Evolutionary conservation across 2,797 vertebrate species (phyloP), one percentile per base, ranked within the genome.

Genomic region (Onychomys arenicola): DNA sequence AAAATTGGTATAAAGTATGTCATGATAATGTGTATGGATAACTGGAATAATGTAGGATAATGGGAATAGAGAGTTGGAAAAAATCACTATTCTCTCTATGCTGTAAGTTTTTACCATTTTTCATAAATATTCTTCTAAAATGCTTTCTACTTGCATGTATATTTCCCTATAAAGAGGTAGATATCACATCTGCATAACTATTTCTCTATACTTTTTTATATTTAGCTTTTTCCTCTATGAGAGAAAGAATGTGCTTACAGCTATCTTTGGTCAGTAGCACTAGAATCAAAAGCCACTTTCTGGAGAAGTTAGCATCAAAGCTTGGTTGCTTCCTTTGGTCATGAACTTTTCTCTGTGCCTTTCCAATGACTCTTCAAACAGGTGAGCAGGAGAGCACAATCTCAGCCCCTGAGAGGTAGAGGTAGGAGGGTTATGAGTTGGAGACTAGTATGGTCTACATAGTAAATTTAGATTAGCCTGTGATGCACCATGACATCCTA

Each of bases 51-150:
- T 80, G 3, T 40, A 84, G 43, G 59, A 77, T 63, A 93, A 73
- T 59, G 8, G 10, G 11, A 12, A 55, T 32, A 89, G 3, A 81
- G 21, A 46, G 49, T 78, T 75, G 32, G 2, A n/a, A n/a, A 55
- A 21, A 61, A 85, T 49, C 73, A 14, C 5, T 84, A 80, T 65
- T 94, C 91, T 86, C 34, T 76, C 19, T 75, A 61, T 43, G 63
- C 27, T 89, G 63, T 52, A 29, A 89, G 85, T 69, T 5, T 80
- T 94, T 80, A 6, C 23, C 37, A 93, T 95, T 93, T 63, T 19
- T 67, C 40, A 82, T 84, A 87, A 75, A 67, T 91, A 59, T 81
- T 82, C 11, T 65, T 91, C 76, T 92, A 91, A 96, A 85, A 81
- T 19, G 57, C 49, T 65, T 73, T 73, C 11, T 82, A 29, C 29